These are phyloP conservation scores for Petromus typicus DNA, from an alignment of 2,113 vertebrate genomes.

Conservation along the genomic window DNA sequence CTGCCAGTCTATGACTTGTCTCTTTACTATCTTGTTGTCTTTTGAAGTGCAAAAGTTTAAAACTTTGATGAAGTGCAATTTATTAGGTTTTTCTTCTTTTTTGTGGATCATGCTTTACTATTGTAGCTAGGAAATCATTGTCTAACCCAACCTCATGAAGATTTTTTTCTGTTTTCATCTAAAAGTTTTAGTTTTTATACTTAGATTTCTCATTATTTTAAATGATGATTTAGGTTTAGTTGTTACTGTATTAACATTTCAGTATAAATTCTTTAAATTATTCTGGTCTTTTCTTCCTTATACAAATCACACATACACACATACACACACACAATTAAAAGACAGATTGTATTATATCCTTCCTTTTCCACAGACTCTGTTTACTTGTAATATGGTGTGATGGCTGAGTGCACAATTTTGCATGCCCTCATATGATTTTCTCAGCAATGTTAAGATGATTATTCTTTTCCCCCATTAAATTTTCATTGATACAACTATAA, in stretches of 20 bases:
- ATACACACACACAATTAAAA: no score
- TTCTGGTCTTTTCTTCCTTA: no score
- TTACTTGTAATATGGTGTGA: neutral
- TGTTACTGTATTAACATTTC: no score
- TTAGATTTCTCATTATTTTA: neutral
- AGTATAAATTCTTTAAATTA: no score
- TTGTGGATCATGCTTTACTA: neutral
- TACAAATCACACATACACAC: no score
- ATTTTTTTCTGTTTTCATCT: conserved; percentile 2
- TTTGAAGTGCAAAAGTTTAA: neutral
- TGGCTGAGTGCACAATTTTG: neutral
- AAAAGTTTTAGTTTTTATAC: neutral
- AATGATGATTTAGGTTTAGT: no score
- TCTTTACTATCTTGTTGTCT: conserved; percentile 23
- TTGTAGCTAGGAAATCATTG: neutral
- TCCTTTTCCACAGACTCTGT: no score
- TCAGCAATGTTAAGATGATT: neutral
- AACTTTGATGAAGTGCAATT: neutral
- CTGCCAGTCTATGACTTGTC: neutral
- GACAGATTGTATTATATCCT: no score
- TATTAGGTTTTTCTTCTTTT: neutral
- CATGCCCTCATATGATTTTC: conserved; percentile 1
- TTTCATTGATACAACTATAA: neutral
- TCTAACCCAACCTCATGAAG: neutral
- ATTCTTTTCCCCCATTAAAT: neutral